phyloP scores from a whole-genome alignment of 2,888 invertebrate species.

The Idaea straminata region DNA sequence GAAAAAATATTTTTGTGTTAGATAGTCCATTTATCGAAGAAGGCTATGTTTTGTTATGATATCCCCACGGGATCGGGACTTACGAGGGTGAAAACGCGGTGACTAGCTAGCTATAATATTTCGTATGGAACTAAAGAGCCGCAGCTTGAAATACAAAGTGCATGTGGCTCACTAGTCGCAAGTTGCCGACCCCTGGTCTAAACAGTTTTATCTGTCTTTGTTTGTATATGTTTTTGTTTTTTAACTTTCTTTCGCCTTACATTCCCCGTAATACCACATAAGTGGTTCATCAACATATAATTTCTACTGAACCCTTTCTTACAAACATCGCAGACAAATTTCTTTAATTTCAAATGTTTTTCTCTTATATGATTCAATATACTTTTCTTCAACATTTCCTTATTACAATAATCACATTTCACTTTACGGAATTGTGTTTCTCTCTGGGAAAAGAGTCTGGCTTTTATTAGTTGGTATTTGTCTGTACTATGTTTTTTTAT shows the following conservation, averaged over 20 bases:
- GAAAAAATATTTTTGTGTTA: too few relatives aligned
- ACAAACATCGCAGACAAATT: conserved; percentile 49
- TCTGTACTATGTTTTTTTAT: conserved; percentile 14
- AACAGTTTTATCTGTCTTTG: background rate
- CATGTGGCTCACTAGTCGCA: too few relatives aligned
- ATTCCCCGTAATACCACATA: conserved; percentile 36
- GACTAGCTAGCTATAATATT: too few relatives aligned
- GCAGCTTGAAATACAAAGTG: too few relatives aligned
- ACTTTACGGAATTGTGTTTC: conserved; percentile 53
- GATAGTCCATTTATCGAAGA: too few relatives aligned
- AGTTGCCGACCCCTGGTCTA: too few relatives aligned
- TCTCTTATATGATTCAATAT: conserved; percentile 56
- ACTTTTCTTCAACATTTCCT: conserved; percentile 67
- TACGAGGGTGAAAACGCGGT: too few relatives aligned
- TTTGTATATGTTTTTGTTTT: conserved; percentile 4
- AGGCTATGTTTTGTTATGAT: too few relatives aligned
- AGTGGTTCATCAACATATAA: conserved; percentile 53
- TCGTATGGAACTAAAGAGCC: too few relatives aligned
- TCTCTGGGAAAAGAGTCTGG: conserved; percentile 40
- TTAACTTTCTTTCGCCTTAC: conserved; percentile 22
- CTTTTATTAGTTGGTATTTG: conserved; percentile 33
- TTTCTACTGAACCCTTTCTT: conserved; percentile 43
- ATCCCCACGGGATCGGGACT: too few relatives aligned
- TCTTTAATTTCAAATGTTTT: conserved; percentile 50
- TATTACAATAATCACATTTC: conserved; percentile 61